Evolutionary conservation across 2,113 vertebrate genomes (phyloP).

Genomic region (Todiramphus saurophagus): DNA sequence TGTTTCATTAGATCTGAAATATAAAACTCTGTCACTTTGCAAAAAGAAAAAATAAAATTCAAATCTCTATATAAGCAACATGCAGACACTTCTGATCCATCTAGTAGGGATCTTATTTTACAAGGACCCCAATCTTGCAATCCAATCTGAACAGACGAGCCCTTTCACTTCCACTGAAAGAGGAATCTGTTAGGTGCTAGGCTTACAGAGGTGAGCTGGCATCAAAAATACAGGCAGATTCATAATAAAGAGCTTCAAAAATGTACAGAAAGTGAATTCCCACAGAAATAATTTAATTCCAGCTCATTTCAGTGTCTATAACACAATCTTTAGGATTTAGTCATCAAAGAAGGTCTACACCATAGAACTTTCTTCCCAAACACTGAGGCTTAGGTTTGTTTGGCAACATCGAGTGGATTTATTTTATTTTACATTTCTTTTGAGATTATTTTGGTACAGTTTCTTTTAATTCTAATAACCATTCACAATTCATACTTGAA

Average conservation of each 20-base stretch:
- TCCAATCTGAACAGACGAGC: not conserved
- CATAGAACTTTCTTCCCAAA: not conserved
- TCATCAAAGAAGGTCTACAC: not conserved
- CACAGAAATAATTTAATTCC: not conserved
- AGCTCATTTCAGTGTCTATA: not conserved
- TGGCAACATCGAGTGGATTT: not conserved
- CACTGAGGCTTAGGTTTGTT: not conserved
- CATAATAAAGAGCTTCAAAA: not conserved
- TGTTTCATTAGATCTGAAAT: constrained; percentile 24
- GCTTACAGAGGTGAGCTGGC: not conserved
- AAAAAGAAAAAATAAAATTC: not conserved
- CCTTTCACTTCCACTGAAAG: constrained; percentile 7
- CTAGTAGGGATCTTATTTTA: constrained; percentile 20
- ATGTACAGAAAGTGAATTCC: not conserved
- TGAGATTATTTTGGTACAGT: not conserved
- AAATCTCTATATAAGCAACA: not conserved
- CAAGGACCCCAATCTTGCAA: not conserved
- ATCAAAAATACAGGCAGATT: not conserved
- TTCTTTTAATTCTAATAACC: not conserved
- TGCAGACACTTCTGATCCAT: not conserved
- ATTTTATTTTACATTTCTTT: not conserved
- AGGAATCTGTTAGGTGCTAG: not conserved
- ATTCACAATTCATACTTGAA: not conserved
- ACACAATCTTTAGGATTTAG: not conserved
- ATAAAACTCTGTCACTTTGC: not conserved